Evolutionary conservation across 2,113 vertebrate species (phyloP).

Genomic region (Pseudonaja textilis): DNA sequence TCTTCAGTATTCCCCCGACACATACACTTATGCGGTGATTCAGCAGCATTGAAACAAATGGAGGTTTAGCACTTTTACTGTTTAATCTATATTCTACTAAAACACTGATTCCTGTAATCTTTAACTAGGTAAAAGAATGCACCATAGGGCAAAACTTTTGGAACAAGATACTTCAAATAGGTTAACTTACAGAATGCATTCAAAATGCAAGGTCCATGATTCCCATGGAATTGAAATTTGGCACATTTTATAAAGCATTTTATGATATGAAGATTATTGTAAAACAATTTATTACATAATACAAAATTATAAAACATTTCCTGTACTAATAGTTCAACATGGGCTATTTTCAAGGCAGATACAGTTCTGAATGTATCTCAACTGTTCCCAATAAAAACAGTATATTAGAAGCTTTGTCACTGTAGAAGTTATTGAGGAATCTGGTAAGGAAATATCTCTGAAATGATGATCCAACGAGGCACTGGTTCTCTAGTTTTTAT

Average conservation of each 20-base stretch:
- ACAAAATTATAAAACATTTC: not conserved
- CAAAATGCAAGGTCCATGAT: not conserved
- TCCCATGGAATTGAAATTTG: not conserved
- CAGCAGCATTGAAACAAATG: not conserved
- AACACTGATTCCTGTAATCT: not conserved
- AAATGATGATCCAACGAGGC: not conserved
- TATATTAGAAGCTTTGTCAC: not conserved
- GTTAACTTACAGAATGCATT: not conserved
- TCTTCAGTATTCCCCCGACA: not conserved
- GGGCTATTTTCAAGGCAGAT: not conserved
- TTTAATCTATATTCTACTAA: not conserved
- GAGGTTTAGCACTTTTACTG: not conserved
- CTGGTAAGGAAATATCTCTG: not conserved
- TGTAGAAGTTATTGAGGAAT: not conserved
- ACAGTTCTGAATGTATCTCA: not conserved
- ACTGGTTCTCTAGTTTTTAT: not conserved
- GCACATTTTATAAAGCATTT: not conserved
- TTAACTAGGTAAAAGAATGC: not conserved
- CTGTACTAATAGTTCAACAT: not conserved
- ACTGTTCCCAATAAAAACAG: not conserved
- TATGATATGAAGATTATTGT: not conserved
- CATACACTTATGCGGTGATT: not conserved
- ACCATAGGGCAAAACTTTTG: not conserved
- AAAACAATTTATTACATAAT: not conserved
- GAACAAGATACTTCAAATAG: not conserved